Evolutionary conservation across 2,113 vertebrate species (phyloP), one percentile per base, ranked within the genome.

Genomic region (Furnarius figulus): DNA sequence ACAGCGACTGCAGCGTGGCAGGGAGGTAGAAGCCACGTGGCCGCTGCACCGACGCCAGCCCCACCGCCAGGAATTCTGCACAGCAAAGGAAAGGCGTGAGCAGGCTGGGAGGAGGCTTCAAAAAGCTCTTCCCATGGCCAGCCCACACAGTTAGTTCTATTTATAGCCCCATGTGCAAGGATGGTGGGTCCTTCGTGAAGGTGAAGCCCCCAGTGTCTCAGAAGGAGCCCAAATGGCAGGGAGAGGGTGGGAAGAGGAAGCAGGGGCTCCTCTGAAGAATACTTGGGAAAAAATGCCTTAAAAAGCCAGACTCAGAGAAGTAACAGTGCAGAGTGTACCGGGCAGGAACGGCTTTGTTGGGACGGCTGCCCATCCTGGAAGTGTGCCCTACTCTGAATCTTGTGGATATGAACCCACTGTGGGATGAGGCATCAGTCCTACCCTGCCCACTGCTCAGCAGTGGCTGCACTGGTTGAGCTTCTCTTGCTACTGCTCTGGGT

Each of bases 61-160:
- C 99, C 40, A 99, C 84, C 0, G 98, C 94, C 52, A 99, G 86
- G 93, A 98, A 98, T 76, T 97, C 99, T 99, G 96, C 39, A 59
- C 67, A 39, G 74, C 49, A 75, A 59, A 90, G 81, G 49, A n/a
- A 47, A 55, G 31, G 82, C 12, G 3, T 63, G 16, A 40, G 28
- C 30, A n/a, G 53, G 62, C 46, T 62, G 55, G 67, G 13, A 33
- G 23, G 18, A 15, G 30, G 16, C 35, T 81, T 33, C 55, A 50
- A 22, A 74, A 78, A 71, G 22, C 10, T 40, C 47, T 71, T 20
- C 3, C 1, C 19, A 0, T 11, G 28, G 42, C 28, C 55, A 76
- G 1, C 72, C 30, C 0, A 0, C 27, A 4, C 0, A 0, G 17
- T 30, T 55, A 40, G 12, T 58, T 44, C 20, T 72, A 5, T 21